Evolutionary conservation across 2,797 vertebrate species (phyloP), one percentile per base, ranked within the genome.

Genomic region (Phalloptychus januarius): DNA sequence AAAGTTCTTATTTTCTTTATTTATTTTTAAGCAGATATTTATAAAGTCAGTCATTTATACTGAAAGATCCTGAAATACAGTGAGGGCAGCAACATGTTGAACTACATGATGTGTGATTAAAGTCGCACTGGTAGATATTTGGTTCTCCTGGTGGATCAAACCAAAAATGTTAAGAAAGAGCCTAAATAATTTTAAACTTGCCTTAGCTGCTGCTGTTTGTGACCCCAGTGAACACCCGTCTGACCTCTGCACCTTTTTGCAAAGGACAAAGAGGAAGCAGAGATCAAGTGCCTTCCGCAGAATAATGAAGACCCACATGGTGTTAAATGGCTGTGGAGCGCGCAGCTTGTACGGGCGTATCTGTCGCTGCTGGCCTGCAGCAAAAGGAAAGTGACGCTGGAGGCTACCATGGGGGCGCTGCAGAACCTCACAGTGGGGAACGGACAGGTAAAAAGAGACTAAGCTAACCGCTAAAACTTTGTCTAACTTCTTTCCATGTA

Each of bases 351-450:
- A 42, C 95, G 97, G 79, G 97, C 98, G 96, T 99, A 99, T 87
- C 89, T 99, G 91, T 99, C 97, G 0, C 94, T 99, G 82, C 95
- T 99, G 25, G 97, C 96, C 76, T 95, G 97, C 89, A 98, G 97
- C 72, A 86, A 81, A 72, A 94, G 95, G 20, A 96, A 92, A 80
- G 90, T 91, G 87, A 98, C 97, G 0, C 97, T 96, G 92, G 96
- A 97, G 82, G 98, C 97, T 0, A 96, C 97, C 1, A 78, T 98
- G 10, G 98, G 97, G 71, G 97, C 98, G 0, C 96, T 99, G 81
- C 98, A 98, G 94, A 99, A 99, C 92, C 96, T 99, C 90, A 99
- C 98, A 0, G 96, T 97, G 1, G 97, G 97, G 54, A 96, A 73
- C 0, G 95, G 96, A 77, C 89, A 84, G 48, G 98, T 99, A 91